A percentile compares a stretch with the other conserved stretches of the same genome.
Evolutionary conservation across 2,113 vertebrate genomes (phyloP).

Genomic region (Coryphaenoides rupestris): DNA sequence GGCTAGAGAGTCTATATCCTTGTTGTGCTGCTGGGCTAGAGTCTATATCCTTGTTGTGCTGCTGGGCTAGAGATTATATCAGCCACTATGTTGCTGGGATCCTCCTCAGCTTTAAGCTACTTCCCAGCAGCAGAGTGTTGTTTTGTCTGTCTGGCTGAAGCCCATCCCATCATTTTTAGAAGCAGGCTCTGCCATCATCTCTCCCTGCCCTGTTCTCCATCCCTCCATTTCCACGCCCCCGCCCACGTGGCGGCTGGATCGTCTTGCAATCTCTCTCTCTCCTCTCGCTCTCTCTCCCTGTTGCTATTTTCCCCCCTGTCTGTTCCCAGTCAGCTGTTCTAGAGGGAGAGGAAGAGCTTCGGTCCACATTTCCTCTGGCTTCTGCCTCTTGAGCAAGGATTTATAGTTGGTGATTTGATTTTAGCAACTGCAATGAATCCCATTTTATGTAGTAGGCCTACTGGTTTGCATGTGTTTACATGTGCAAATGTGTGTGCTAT

Average conservation of each 20-base stretch:
- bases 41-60: too few species aligned
- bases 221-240: conserved; percentile 4
- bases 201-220: conserved; percentile 40
- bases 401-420: background rate
- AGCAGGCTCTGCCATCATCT: conserved; percentile 38
- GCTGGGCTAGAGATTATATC: too few species aligned
- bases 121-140: conserved; percentile 20
- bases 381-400: background rate
- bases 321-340: conserved; percentile 1
- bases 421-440: background rate
- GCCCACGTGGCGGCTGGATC: conserved; percentile 44
- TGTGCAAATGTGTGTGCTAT: too few species aligned
- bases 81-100: too few species aligned
- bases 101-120: background rate
- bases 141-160: conserved; percentile 52
- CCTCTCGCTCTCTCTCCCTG: background rate
- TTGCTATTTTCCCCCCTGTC: background rate
- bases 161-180: conserved; percentile 61
- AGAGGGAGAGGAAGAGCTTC: too few species aligned
- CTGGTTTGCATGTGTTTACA: too few species aligned
- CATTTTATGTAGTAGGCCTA: too few species aligned
- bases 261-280: conserved; percentile 1
- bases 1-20: too few species aligned
- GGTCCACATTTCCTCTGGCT: too few species aligned
- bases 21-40: too few species aligned